Evolutionary conservation across 2,888 invertebrate species (phyloP).

Genomic region (Sussaba pulchella): DNA sequence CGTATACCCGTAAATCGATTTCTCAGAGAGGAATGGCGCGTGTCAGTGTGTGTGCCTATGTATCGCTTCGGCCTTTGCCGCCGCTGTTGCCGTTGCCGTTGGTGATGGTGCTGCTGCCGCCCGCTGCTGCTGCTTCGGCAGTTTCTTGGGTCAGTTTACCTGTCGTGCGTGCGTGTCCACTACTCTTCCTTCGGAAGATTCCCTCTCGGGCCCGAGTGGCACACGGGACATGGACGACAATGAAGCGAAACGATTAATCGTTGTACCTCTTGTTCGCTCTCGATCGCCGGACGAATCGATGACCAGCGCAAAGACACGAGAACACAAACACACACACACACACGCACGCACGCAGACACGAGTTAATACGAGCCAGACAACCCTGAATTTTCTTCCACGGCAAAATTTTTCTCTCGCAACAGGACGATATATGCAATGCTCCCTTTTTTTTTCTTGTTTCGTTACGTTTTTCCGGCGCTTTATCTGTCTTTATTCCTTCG

Average conservation of each 20-base stretch:
- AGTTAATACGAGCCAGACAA: constrained; percentile 38
- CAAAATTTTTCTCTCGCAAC: background rate
- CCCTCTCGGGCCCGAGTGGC: background rate
- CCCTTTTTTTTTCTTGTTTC: background rate
- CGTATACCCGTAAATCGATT: constrained; percentile 69
- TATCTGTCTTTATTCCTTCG: constrained; percentile 7
- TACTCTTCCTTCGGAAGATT: background rate
- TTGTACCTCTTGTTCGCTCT: constrained; percentile 12
- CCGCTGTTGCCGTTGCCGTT: too few relatives aligned
- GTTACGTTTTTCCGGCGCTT: constrained; percentile 10
- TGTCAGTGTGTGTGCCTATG: constrained; percentile 4
- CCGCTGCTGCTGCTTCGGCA: constrained; percentile 25
- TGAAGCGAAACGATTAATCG: constrained; percentile 18
- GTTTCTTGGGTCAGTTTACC: constrained; percentile 36
- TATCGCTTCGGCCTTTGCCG: constrained; percentile 15
- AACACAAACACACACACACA: background rate
- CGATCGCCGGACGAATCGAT: constrained; percentile 58
- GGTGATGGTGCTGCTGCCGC: constrained; percentile 21
- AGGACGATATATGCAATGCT: constrained; percentile 4
- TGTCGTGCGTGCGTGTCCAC: constrained; percentile 20
- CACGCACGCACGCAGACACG: background rate
- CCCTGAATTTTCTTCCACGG: constrained; percentile 40
- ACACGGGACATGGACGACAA: constrained; percentile 1
- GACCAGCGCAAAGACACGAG: constrained; percentile 52
- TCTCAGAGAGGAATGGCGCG: constrained; percentile 37